Percentiles rank a stretch among this genome's conserved stretches.
phyloP scores from a whole-genome alignment of 2,888 invertebrate species.

The Neuroscelio doddi region DNA sequence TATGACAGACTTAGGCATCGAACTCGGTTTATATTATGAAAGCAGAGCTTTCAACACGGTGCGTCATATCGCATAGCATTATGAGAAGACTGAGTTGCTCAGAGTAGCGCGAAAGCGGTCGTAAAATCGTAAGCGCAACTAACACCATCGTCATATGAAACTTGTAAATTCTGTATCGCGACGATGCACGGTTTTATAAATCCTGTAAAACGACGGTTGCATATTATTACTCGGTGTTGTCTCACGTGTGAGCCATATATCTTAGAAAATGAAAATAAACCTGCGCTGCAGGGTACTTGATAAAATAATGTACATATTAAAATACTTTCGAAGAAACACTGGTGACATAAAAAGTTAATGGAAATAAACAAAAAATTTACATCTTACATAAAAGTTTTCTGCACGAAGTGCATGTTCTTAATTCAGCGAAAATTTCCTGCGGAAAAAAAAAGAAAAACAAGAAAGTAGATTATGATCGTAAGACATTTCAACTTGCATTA shows the following conservation, averaged over 20 bases:
- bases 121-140: conserved; percentile 53
- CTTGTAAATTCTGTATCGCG: conserved; percentile 52
- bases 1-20: conserved; percentile 38
- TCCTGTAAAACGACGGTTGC: conserved; percentile 48
- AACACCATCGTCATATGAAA: conserved; percentile 50
- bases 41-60: conserved; percentile 41
- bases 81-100: conserved; percentile 34
- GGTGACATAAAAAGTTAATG: neutral
- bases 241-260: conserved; percentile 32
- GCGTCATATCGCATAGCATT: conserved; percentile 43
- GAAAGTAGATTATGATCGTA: too few relatives aligned
- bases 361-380: conserved; percentile 32
- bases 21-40: conserved; percentile 31
- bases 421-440: too few relatives aligned
- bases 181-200: conserved; percentile 47
- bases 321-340: conserved; percentile 3
- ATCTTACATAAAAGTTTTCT: too few relatives aligned
- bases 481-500: too few relatives aligned
- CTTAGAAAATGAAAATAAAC: conserved; percentile 35
- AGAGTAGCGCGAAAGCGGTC: conserved; percentile 43
- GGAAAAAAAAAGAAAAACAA: too few relatives aligned
- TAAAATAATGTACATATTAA: conserved; percentile 33
- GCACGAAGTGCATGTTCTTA: too few relatives aligned
- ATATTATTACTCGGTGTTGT: conserved; percentile 43
- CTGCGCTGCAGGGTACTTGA: conserved; percentile 15